These are phyloP conservation scores for Neomicropteryx cornuta DNA, from an alignment of 1,140 invertebrate species.

Conservation along the genomic window DNA sequence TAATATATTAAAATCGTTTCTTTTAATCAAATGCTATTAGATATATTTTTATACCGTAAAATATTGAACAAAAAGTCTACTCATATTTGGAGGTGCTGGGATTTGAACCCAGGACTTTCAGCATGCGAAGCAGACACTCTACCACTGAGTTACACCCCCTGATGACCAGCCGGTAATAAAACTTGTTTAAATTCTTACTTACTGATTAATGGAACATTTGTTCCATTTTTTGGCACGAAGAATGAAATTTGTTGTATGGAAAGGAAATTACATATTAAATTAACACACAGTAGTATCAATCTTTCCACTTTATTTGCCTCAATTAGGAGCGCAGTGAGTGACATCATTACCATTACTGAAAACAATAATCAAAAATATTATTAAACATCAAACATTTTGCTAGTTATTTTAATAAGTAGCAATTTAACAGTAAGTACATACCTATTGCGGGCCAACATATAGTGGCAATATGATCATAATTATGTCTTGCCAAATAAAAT, in stretches of 20 bases:
- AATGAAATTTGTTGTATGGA: slow-evolving; percentile 30
- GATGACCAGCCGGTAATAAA: neutral
- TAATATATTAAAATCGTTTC: neutral
- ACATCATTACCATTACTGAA: slow-evolving; percentile 34
- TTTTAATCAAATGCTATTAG: neutral
- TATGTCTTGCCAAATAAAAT: slow-evolving; percentile 32
- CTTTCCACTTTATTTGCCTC: slow-evolving; percentile 31
- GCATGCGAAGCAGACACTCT: slow-evolving; percentile 69
- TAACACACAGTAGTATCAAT: slow-evolving; percentile 29
- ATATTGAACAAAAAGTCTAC: slow-evolving; percentile 18
- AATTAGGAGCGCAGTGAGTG: slow-evolving; percentile 33
- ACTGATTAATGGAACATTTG: slow-evolving; percentile 5
- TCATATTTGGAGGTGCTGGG: slow-evolving; percentile 48
- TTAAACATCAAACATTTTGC: slow-evolving; percentile 1
- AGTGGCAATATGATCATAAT: slow-evolving; percentile 21
- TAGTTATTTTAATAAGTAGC: neutral
- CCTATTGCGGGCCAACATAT: slow-evolving; percentile 36
- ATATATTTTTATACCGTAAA: neutral
- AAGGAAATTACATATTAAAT: slow-evolving; percentile 36
- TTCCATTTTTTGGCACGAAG: slow-evolving; percentile 28
- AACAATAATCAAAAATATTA: slow-evolving; percentile 10
- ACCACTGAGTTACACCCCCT: slow-evolving; percentile 67
- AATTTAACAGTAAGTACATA: slow-evolving; percentile 17
- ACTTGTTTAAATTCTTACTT: neutral
- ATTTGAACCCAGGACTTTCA: slow-evolving; percentile 68